Evolutionary conservation across 2,113 vertebrate species (phyloP).

Genomic region (Oenanthe melanoleuca): DNA sequence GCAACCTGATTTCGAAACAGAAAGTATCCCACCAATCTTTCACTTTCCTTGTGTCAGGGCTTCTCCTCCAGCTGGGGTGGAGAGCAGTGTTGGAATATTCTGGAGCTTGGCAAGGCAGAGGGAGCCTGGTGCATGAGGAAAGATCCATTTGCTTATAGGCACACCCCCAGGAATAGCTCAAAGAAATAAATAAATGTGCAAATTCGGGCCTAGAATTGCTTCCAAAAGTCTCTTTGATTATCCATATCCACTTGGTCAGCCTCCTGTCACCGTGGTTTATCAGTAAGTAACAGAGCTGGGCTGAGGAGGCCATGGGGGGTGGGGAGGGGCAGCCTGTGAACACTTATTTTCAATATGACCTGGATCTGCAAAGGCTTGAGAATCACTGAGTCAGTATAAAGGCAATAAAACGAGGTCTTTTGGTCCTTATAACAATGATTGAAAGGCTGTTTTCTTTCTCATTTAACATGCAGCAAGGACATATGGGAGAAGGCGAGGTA

Average conservation of each 20-base stretch:
- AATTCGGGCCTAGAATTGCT: background rate
- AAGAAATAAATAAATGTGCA: background rate
- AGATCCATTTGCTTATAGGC: background rate
- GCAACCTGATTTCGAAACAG: background rate
- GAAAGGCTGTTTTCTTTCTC: conserved; percentile 86
- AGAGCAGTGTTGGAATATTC: background rate
- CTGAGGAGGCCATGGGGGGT: conserved; percentile 22
- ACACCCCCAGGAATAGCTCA: background rate
- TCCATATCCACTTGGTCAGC: background rate
- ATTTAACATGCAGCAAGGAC: conserved; percentile 99
- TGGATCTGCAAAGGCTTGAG: conserved; percentile 51
- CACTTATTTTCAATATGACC: background rate
- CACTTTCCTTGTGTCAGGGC: background rate
- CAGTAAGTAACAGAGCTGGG: conserved; percentile 1
- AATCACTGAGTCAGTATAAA: conserved; percentile 60
- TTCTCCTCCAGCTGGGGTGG: background rate
- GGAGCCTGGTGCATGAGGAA: background rate
- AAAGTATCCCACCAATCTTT: background rate
- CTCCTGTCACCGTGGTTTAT: background rate
- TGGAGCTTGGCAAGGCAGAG: background rate
- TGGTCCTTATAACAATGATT: conserved; percentile 84
- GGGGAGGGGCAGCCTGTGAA: conserved; percentile 5
- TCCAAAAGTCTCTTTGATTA: background rate
- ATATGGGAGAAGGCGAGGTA: conserved; percentile 99
- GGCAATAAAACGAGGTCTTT: conserved; percentile 66